Conservation (phyloP, 2,888 invertebrate genomes). For the Thereva unica region DNA sequence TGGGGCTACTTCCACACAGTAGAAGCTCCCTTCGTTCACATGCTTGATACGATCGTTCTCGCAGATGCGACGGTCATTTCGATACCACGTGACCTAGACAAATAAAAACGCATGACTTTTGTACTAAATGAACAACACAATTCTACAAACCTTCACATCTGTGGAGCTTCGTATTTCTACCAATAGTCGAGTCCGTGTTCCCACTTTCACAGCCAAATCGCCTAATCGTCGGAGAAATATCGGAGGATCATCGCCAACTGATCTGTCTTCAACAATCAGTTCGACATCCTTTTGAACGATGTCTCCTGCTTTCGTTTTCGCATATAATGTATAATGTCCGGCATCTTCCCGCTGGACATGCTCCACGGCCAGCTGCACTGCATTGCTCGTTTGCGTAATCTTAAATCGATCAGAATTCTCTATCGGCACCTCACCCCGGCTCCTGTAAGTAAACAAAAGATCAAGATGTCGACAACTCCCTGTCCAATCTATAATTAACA, state of each 20-base stretch:
- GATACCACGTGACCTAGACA: constrained; percentile 84
- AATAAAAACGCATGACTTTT: not conserved
- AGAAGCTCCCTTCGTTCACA: constrained; percentile 83
- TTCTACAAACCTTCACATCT: constrained; percentile 70
- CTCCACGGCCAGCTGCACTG: constrained; percentile 75
- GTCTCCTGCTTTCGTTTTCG: constrained; percentile 63
- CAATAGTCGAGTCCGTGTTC: constrained; percentile 81
- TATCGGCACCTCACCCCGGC: constrained; percentile 65
- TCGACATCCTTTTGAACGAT: constrained; percentile 61
- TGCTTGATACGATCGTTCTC: constrained; percentile 76
- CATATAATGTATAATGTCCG: constrained; percentile 76
- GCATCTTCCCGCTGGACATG: constrained; percentile 72
- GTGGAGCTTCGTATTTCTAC: constrained; percentile 81
- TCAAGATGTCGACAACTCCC: not conserved
- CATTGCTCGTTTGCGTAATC: constrained; percentile 61
- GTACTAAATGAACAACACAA: not conserved
- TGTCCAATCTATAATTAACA: constrained; percentile 14
- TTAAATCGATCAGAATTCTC: constrained; percentile 69
- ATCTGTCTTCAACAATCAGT: constrained; percentile 64
- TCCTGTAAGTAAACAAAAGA: constrained; percentile 54
- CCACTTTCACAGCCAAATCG: constrained; percentile 88
- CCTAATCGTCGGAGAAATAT: constrained; percentile 81
- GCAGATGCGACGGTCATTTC: constrained; percentile 76
- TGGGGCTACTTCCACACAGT: constrained; percentile 81
- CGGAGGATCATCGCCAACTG: constrained; percentile 74